These are phyloP conservation scores for Eolophus roseicapilla DNA, from an alignment of 2,113 vertebrate genomes.

Conservation along the genomic window DNA sequence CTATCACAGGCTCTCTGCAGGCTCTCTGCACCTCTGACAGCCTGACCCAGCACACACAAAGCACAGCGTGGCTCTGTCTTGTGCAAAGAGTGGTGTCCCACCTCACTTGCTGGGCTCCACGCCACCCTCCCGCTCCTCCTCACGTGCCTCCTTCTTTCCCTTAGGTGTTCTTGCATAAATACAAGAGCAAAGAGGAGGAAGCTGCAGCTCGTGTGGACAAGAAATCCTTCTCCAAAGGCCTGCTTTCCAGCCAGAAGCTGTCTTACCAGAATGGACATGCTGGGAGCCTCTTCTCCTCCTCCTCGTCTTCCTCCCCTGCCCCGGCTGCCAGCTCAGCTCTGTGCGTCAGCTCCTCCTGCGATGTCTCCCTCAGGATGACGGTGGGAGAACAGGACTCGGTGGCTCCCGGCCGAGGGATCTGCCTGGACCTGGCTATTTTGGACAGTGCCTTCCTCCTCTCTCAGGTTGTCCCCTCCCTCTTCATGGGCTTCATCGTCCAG, in stretches of 20 bases:
- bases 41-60: neutral
- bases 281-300: conserved; percentile 26
- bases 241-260: conserved; percentile 48
- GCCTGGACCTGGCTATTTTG: conserved; percentile 86
- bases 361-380: conserved; percentile 57
- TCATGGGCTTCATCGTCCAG: conserved; percentile 85
- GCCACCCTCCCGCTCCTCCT: neutral
- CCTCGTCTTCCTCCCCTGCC: neutral
- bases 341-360: conserved; percentile 69
- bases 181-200: conserved; percentile 66
- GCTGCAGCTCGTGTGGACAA: conserved; percentile 17
- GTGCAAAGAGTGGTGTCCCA: neutral
- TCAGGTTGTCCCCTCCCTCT: conserved; percentile 84
- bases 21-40: neutral
- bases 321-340: conserved; percentile 34
- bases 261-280: conserved; percentile 61
- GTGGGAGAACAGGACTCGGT: conserved; percentile 55
- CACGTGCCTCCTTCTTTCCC: neutral
- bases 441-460: conserved; percentile 89
- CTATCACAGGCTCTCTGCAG: neutral
- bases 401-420: conserved; percentile 75
- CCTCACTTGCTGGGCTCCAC: neutral
- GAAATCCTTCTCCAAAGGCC: conserved; percentile 59
- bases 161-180: conserved; percentile 81
- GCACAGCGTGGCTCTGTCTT: neutral